Conservation (phyloP, 2,888 invertebrate genomes). For the Corbicula japonica region DNA sequence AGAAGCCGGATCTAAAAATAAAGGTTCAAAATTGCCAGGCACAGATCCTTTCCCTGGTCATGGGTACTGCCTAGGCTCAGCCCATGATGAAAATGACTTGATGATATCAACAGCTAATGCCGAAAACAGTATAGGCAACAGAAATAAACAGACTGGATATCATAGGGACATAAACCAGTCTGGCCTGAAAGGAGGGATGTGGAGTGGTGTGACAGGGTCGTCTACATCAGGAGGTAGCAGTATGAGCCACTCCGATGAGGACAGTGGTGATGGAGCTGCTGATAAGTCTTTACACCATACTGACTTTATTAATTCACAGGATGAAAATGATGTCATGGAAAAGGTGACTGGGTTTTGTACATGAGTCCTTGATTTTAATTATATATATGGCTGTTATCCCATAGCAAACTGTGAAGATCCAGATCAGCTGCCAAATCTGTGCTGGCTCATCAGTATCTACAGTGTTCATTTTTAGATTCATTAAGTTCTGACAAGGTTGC, state of each 20-base stretch:
- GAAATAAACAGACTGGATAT: not conserved
- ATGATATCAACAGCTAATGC: not conserved
- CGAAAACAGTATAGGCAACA: not conserved
- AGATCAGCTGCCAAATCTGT: too few species aligned
- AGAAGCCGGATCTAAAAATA: too few species aligned
- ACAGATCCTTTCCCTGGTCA: conserved; percentile 41
- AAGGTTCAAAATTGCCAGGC: not conserved
- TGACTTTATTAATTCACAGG: conserved; percentile 46
- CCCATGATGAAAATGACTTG: not conserved
- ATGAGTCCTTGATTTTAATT: too few species aligned
- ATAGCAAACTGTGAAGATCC: too few species aligned
- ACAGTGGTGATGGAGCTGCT: not conserved
- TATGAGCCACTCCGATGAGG: not conserved
- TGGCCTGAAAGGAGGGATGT: conserved; percentile 40
- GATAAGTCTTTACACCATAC: conserved; percentile 4
- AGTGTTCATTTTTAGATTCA: too few species aligned
- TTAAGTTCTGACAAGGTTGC: too few species aligned
- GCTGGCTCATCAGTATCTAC: too few species aligned
- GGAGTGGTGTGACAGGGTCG: not conserved
- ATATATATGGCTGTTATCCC: too few species aligned
- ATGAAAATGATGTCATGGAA: conserved; percentile 41
- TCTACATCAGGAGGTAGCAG: not conserved
- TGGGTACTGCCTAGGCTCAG: conserved; percentile 33
- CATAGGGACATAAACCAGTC: not conserved
- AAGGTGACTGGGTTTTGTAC: too few species aligned